phyloP scores from a whole-genome alignment of 2,888 invertebrate species.

The Tinea pellionella region DNA sequence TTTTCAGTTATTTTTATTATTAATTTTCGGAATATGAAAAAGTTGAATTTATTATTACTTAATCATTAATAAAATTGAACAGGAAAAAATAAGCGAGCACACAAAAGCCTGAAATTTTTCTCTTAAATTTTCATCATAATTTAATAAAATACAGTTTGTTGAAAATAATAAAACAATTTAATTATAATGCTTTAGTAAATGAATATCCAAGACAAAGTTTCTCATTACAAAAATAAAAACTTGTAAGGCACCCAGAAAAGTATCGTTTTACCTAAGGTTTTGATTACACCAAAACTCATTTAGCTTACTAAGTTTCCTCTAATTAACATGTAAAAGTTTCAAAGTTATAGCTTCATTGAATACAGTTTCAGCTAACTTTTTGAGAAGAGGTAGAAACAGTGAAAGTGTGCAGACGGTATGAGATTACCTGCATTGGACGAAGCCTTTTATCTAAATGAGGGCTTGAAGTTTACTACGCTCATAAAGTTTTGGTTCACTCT shows the following conservation, averaged over 20 bases:
- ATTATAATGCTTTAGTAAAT: no score
- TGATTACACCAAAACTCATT: conserved; percentile 10
- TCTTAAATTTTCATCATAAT: no score
- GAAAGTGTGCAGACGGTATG: conserved; percentile 12
- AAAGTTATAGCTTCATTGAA: conserved; percentile 2
- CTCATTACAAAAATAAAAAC: not conserved
- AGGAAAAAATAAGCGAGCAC: no score
- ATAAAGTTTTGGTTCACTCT: conserved; percentile 14
- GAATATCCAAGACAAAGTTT: not conserved
- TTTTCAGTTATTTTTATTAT: no score
- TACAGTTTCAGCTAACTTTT: conserved; percentile 4
- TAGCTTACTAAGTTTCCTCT: conserved; percentile 4
- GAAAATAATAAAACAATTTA: no score
- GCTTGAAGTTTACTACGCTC: conserved; percentile 12
- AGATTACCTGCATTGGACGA: conserved; percentile 15
- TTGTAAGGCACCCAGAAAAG: not conserved
- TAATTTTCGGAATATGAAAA: no score
- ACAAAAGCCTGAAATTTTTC: no score
- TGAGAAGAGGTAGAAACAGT: conserved; percentile 3
- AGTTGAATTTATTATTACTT: no score
- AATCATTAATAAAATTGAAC: no score
- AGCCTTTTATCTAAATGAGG: conserved; percentile 16
- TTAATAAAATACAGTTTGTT: no score
- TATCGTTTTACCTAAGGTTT: conserved; percentile 1
- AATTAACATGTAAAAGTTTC: conserved; percentile 12